These are phyloP conservation scores for Emydura subglobosa DNA, from an alignment of 2,113 vertebrate species.

Conservation along the genomic window DNA sequence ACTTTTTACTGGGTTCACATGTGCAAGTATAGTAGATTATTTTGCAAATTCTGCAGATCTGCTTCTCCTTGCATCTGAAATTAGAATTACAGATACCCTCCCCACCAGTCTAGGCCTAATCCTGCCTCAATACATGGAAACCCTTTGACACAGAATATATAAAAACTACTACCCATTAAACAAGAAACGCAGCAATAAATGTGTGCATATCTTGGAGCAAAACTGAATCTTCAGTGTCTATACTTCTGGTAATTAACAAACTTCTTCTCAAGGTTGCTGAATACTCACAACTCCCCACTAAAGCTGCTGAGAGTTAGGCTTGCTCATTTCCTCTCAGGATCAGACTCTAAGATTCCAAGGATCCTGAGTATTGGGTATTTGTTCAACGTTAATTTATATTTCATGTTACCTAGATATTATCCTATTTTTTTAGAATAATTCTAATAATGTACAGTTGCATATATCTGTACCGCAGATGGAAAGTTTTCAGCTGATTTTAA, in stretches of 20 bases:
- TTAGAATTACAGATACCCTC: neutral
- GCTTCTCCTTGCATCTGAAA: constrained; percentile 18
- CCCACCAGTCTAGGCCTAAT: accelerated
- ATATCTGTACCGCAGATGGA: constrained; percentile 41
- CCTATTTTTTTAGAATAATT: constrained; percentile 52
- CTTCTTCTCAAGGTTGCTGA: neutral
- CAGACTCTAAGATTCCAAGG: constrained; percentile 4
- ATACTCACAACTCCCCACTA: neutral
- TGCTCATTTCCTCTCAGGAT: neutral
- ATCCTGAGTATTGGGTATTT: constrained; percentile 36
- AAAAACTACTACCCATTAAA: neutral
- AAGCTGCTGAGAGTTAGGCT: neutral
- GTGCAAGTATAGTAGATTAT: constrained; percentile 49
- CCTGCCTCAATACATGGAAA: neutral
- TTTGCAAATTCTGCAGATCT: constrained; percentile 26
- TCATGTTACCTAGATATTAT: constrained; percentile 37
- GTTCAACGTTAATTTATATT: constrained; percentile 50
- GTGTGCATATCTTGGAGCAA: neutral
- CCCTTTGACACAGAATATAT: constrained; percentile 16
- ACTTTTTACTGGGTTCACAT: constrained; percentile 7
- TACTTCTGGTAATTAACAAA: neutral
- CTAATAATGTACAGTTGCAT: constrained; percentile 57
- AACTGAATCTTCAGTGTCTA: constrained; percentile 24
- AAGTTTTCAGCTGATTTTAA: constrained; percentile 35
- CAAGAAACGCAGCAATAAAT: neutral